A percentile compares a stretch with the other conserved stretches of the same genome.
phyloP scores from a whole-genome alignment of 2,888 invertebrate genomes.

The Mesochorus sp. region DNA sequence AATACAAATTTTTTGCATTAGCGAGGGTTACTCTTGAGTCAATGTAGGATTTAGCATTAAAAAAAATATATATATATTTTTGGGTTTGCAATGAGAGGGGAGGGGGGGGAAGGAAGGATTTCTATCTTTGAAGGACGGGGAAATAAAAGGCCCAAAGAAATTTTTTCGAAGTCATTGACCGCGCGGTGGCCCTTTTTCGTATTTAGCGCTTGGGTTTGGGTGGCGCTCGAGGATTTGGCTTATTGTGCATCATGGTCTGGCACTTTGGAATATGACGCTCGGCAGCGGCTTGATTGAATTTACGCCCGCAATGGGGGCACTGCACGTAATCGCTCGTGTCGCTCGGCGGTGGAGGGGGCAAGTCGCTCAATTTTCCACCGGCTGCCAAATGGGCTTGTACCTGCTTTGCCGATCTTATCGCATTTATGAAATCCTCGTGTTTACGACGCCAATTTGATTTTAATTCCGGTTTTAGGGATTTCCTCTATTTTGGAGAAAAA shows the following conservation, averaged over 20 bases:
- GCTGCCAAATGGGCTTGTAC: constrained; percentile 90
- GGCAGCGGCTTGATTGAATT: constrained; percentile 93
- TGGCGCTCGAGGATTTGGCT: constrained; percentile 83
- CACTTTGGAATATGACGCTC: constrained; percentile 97
- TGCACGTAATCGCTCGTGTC: constrained; percentile 95
- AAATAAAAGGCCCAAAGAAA: too few relatives aligned
- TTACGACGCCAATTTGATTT: constrained; percentile 93
- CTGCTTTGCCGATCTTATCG: constrained; percentile 95
- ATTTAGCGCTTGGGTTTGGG: constrained; percentile 69
- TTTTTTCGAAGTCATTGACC: neutral
- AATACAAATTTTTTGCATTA: constrained; percentile 29
- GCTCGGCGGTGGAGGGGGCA: constrained; percentile 95
- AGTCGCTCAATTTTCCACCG: constrained; percentile 93
- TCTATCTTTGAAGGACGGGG: too few relatives aligned
- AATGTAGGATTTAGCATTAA: constrained; percentile 9
- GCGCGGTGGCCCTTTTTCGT: neutral
- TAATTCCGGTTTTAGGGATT: constrained; percentile 69
- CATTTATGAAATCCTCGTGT: constrained; percentile 96
- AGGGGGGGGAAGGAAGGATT: too few relatives aligned
- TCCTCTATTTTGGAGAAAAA: constrained; percentile 64
- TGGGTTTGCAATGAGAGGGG: too few relatives aligned
- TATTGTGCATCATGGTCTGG: constrained; percentile 91
- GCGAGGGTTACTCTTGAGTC: constrained; percentile 17
- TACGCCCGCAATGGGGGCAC: constrained; percentile 94
- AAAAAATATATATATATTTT: too few relatives aligned